Conservation (phyloP, 1,140 invertebrate genomes). For the Delia radicum region DNA sequence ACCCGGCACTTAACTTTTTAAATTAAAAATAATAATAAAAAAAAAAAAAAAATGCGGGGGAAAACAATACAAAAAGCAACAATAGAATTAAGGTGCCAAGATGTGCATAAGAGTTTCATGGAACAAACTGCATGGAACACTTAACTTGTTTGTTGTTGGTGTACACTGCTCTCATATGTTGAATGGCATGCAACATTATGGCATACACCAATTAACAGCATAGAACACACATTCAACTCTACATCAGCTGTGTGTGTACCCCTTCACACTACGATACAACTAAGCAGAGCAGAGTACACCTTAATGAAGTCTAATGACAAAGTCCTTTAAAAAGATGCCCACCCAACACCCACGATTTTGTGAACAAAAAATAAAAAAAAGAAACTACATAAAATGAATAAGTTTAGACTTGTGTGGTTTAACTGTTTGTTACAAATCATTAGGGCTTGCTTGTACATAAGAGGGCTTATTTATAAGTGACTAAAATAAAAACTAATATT, state of each 20-base stretch:
- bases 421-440: slow-evolving; percentile 14
- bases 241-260: neutral
- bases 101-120: neutral
- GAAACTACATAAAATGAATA: neutral
- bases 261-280: neutral
- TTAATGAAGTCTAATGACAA: slow-evolving; percentile 21
- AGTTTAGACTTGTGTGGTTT: neutral
- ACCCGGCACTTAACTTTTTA: neutral
- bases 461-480: neutral
- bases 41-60: neutral
- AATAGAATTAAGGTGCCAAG: slow-evolving; percentile 6
- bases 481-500: neutral
- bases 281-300: too few species aligned
- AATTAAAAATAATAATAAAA: neutral
- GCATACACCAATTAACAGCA: neutral
- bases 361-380: neutral
- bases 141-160: neutral
- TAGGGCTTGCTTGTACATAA: neutral
- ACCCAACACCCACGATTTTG: neutral
- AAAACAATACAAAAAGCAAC: slow-evolving; percentile 17
- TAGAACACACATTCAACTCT: neutral
- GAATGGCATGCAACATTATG: neutral
- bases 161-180: neutral
- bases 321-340: slow-evolving; percentile 9
- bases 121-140: too few species aligned